Base-by-base conservation (phyloP, 1,140 invertebrate genomes). In the Bilobella aurantiaca region DNA sequence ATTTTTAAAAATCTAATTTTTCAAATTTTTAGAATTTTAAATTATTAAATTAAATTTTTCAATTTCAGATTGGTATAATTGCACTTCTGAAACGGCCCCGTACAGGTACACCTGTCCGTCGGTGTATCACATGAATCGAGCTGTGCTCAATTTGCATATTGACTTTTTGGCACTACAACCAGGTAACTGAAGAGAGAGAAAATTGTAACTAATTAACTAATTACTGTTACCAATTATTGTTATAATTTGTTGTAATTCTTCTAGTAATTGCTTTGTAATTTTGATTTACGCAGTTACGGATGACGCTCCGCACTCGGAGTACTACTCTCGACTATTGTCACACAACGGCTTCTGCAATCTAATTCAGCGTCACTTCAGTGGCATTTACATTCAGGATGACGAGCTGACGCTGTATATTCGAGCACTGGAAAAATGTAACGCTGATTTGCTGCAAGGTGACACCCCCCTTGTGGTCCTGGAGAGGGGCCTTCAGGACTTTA, bases 91-190 rank as follows among this genome's bases (percentile, higher is more conserved):
- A 66, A 60, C 37, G 21, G 21, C 27, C n/a, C 71, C 71, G 16
- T 69, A 64, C 31, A 12, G 56, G 8, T 66, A 63, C 62, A 68
- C 71, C 2, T 73, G 71, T 37, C 71, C 71, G 0, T 37, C 62
- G 1, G 63, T 63, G 12, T 73, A 64, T 32, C 66, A 69, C 42
- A 64, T 73, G 68, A 73, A 73, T 56, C 64, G 62, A 31, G 71
- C 66, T 0, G 34, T 73, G 3, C 25, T 63, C 2, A 73, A 73
- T 65, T 46, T 73, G 1, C 71, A 73, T 37, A 57, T 47, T 28
- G 71, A 73, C 30, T 73, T 73, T 42, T 64, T 68, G 16, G 21
- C 25, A 16, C 21, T 70, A n/a, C 66, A 66, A 25, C 71, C 71
- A 12, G 61, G 46, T 1, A 23, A 47, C 67, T 31, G 25, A 47